phyloP scores from a whole-genome alignment of 1,140 invertebrate species.

The Halyomorpha halys region DNA sequence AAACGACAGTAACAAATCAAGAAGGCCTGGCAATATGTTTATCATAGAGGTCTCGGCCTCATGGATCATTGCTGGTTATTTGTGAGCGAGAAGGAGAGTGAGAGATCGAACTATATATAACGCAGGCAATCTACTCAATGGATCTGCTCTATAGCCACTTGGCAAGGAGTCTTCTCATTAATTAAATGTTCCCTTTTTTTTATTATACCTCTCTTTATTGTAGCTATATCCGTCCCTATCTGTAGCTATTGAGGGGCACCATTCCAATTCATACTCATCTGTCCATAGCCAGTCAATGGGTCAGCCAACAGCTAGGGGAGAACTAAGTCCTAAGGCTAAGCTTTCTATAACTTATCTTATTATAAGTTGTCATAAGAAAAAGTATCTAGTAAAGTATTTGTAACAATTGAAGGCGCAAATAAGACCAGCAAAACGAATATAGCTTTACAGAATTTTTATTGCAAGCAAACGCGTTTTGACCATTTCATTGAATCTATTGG shows the following conservation, averaged over 20 bases:
- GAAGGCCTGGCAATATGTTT: no score
- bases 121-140: neutral
- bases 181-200: neutral
- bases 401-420: no score
- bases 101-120: neutral
- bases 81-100: neutral
- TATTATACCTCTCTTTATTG: neutral
- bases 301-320: neutral
- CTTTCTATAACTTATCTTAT: no score
- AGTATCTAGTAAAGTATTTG: no score
- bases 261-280: neutral
- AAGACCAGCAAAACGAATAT: no score
- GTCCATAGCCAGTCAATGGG: neutral
- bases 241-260: neutral
- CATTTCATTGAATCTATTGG: no score
- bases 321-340: no score
- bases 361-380: no score
- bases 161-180: neutral
- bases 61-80: conserved; percentile 7
- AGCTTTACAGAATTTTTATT: no score
- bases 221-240: neutral
- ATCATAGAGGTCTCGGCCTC: no score
- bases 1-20: no score
- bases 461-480: no score
- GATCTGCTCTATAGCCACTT: neutral